Base-by-base conservation (phyloP, 2,888 invertebrate genomes). In the Coelinius sp. region DNA sequence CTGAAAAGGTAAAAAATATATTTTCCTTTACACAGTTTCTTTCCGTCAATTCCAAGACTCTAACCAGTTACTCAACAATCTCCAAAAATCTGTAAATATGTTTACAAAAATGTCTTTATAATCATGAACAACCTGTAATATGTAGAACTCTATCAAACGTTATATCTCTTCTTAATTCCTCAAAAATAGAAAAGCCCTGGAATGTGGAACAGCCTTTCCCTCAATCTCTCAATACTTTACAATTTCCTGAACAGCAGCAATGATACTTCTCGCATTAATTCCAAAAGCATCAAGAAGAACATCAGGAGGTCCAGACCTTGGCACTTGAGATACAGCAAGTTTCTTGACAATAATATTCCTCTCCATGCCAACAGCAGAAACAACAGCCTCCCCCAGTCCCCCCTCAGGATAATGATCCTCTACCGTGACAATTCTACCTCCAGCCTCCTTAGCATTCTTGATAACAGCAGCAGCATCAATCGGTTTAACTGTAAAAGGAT, bases 321-420 rank as follows among this genome's bases (percentile, higher is more conserved):
- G 99, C 24, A 99, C 91, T 35, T 91, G 92, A 7, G 89, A 89
- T 27, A 99, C 97, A 77, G 92, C 96, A 77, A 99, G 88, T 85
- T 94, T 94, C 83, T 92, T 93, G 68, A 97, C 92, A 1, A 92
- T 83, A 65, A 94, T 90, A 84, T 93, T 91, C 1, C 92, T 91
- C 81, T 94, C 91, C 78, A 91, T 88, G 1, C 95, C 92, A 72
- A 97, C 90, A 6, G 95, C 96, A 0, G 94, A 92, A 12, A 94
- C 87, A 7, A 99, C 98, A 17, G 99, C 98, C 87, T 99, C 99
- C 74, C 99, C 99, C 69, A 99, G 85, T 66, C 99, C 99, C 76
- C 99, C 98, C 88, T 95, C 95, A 77, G 94, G 92, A 88, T 99
- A 99, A 88, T 99, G 99, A 88, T 99, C 99, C 88, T 99, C 99